Evolutionary conservation across 2,113 vertebrate genomes (phyloP), one percentile per base, ranked within the genome.

Genomic region (Hippocampus comes): DNA sequence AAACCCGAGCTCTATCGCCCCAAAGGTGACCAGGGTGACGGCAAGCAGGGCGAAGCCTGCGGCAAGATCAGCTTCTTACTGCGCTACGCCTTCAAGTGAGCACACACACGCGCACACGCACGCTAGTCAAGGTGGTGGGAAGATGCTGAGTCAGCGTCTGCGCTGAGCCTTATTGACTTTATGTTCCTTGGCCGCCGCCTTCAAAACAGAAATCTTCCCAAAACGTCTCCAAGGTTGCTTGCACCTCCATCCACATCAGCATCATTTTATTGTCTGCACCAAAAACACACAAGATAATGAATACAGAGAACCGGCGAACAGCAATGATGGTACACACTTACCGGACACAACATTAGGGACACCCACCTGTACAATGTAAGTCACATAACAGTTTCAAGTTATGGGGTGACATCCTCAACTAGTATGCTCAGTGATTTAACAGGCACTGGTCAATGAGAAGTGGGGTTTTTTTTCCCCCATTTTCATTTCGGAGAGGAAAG

Each of bases 21-120:
- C 30, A 92, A 93, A 56, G 93, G 92, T 5, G 94, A 94, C 80
- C 89, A 79, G 80, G 90, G 92, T 1, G 93, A 94, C 5, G 91
- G 92, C 66, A 94, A 93, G 57, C 90, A 82, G 82, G 93, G 89
- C 41, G 91, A 94, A 42, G 92, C 71, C 78, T 96, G 94, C 1
- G 96, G 96, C 74, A 94, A 95, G 68, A 94, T 97, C 88, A 96
- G 95, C 91, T 96, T 97, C 76, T 93, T 95, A 48, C 90, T 97
- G 78, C 93, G 95, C 65, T 96, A 97, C 70, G 94, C 94, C 81
- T 97, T 96, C 61, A 94, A 93, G 93, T 94, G 76, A 90, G 92
- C 11, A 18, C 5, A 17, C 17, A 3, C 55, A 56, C n/a, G n/a
- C 21, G 3, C 55, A 23, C 53, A n/a, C 53, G 21, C 53, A 21